Base-by-base conservation (phyloP, 2,888 invertebrate genomes). In the Xanthia togata region DNA sequence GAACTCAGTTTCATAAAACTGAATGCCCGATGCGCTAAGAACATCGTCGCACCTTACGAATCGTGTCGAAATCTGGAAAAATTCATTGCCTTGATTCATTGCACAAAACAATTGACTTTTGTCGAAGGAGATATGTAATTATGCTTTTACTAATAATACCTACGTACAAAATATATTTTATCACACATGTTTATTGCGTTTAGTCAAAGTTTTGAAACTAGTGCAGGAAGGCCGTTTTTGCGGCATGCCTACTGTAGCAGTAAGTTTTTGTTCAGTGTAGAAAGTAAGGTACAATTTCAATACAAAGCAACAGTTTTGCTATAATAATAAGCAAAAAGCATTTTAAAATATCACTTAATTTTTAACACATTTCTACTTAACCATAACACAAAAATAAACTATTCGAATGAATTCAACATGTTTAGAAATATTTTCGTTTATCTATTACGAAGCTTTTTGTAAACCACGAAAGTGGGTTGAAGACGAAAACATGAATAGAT, bases 371-470 rank as follows among this genome's bases (percentile, higher is more conserved):
- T 89, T 71, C 87, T 90, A 91, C 89, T 89, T 87, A 89, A 91
- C 91, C 89, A 89, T 93, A 96, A 96, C 95, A 94, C 91, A 93
- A 93, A 91, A 93, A 96, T 96, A 96, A 96, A 96, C 96, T 96
- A 95, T 96, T 95, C 92, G 92, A 96, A 95, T 93, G 89, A 89
- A 91, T 93, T 94, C 91, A 96, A 96, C 96, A 95, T 93, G 93
- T 92, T 94, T 94, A 95, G 90, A 93, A 91, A 91, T 90, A 92
- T 89, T 89, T 90, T 87, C 83, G 82, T 87, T 79, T 88, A 90
- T 82, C 82, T 88, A 85, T 63, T 79, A 85, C 73, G 79, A 86
- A 86, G 78, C 82, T 88, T 83, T 80, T 83, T 78, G 84, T 83
- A 86, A 84, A 89, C 82, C 86, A 81, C 86, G 82, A 78, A 79